Conservation (phyloP, 2,113 vertebrate species). For the Bubalus kerabau region DNA sequence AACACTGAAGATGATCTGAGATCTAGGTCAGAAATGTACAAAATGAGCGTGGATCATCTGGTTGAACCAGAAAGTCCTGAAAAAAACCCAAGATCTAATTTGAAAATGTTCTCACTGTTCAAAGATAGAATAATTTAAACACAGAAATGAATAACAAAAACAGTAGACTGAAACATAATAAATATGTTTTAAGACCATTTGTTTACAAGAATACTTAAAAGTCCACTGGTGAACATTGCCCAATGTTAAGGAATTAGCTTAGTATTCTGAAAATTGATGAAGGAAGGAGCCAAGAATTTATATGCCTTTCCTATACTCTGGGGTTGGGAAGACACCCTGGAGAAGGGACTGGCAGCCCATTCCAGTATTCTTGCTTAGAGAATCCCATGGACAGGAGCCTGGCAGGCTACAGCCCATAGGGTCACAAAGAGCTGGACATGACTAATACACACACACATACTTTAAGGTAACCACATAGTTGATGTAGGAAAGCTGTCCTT, state of each 20-base stretch:
- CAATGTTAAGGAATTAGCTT: neutral
- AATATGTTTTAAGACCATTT: neutral
- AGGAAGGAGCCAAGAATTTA: neutral
- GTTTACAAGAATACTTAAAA: neutral
- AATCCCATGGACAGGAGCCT: neutral
- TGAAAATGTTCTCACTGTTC: neutral
- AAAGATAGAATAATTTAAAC: neutral
- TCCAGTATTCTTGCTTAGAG: neutral
- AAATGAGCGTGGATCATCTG: neutral
- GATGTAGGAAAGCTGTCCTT: neutral
- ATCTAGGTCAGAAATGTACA: neutral
- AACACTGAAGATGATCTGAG: neutral
- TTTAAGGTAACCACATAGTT: neutral
- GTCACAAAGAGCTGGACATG: neutral
- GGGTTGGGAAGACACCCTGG: neutral
- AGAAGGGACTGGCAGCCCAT: neutral
- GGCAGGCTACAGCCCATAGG: neutral
- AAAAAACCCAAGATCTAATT: neutral
- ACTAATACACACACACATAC: neutral
- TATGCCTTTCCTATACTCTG: neutral
- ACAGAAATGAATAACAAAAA: neutral
- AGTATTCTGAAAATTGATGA: neutral
- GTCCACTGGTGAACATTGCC: neutral
- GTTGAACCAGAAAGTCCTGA: neutral
- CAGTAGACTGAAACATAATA: neutral